Evolutionary conservation across 2,113 vertebrate species (phyloP).

Genomic region (Tetrao urogallus): DNA sequence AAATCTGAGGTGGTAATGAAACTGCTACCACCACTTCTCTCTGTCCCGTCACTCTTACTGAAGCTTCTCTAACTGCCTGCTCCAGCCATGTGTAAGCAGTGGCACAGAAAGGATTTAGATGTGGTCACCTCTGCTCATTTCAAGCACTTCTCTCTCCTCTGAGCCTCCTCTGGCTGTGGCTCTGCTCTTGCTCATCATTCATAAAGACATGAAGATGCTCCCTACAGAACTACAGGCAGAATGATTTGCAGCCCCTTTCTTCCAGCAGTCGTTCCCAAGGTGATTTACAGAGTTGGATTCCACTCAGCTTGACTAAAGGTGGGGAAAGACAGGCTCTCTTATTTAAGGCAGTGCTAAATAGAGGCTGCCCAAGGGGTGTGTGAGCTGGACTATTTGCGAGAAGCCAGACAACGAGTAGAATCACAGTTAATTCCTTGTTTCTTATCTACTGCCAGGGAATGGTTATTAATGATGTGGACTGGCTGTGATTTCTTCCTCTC

Average conservation of each 20-base stretch:
- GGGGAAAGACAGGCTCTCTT: neutral
- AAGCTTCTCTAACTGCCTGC: neutral
- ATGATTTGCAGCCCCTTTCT: conserved; percentile 3
- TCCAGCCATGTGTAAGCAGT: neutral
- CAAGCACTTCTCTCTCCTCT: neutral
- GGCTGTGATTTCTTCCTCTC: neutral
- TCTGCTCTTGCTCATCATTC: neutral
- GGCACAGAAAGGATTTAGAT: neutral
- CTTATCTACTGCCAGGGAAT: neutral
- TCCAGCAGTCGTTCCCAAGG: neutral
- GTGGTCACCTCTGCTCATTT: neutral
- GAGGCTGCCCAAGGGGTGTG: neutral
- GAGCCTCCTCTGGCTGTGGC: neutral
- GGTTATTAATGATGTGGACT: conserved; percentile 4
- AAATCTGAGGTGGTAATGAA: neutral
- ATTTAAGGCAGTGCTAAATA: neutral
- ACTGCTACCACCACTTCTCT: neutral
- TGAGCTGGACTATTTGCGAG: neutral
- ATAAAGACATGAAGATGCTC: neutral
- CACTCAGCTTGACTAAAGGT: neutral
- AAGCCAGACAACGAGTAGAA: neutral
- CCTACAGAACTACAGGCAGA: neutral
- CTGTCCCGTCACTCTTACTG: neutral
- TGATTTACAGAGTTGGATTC: conserved; percentile 41
- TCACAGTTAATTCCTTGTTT: neutral